Evolutionary conservation across 2,888 invertebrate species (phyloP).

Genomic region (Bombylius discolor): DNA sequence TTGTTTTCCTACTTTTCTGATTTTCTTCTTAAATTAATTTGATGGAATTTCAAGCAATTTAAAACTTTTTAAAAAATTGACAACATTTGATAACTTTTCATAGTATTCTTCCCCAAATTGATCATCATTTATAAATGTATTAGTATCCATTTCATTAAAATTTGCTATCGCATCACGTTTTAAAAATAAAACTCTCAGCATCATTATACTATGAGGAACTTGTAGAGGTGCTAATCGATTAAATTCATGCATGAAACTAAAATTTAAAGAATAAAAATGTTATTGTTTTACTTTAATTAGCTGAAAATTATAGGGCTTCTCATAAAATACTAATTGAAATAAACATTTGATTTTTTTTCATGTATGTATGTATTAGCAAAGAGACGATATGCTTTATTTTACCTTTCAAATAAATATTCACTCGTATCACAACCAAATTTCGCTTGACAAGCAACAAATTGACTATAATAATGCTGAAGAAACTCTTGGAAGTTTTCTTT

Average conservation of each 20-base stretch:
- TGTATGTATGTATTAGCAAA: no score
- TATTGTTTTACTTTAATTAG: no score
- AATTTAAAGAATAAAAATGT: no score
- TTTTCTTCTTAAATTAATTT: no score
- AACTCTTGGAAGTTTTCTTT: slow-evolving; percentile 39
- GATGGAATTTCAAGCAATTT: background rate
- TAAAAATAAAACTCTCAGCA: slow-evolving; percentile 40
- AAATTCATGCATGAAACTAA: slow-evolving; percentile 33
- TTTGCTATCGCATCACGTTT: slow-evolving; percentile 37
- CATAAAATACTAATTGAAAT: no score
- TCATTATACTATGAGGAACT: slow-evolving; percentile 38
- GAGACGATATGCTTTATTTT: no score
- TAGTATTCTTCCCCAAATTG: slow-evolving; percentile 28
- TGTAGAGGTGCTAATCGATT: slow-evolving; percentile 35
- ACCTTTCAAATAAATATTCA: slow-evolving; percentile 35
- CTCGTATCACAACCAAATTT: slow-evolving; percentile 32
- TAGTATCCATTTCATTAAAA: slow-evolving; percentile 35
- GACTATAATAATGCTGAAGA: slow-evolving; percentile 40
- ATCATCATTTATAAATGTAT: slow-evolving; percentile 30
- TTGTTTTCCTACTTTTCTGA: no score
- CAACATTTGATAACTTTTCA: slow-evolving; percentile 28
- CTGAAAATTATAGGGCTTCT: no score
- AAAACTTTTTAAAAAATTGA: slow-evolving; percentile 23
- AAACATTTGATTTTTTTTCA: no score
- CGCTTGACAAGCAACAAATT: slow-evolving; percentile 35